These are phyloP conservation scores for Smithornis capensis DNA, from an alignment of 2,113 vertebrate species.

Conservation along the genomic window DNA sequence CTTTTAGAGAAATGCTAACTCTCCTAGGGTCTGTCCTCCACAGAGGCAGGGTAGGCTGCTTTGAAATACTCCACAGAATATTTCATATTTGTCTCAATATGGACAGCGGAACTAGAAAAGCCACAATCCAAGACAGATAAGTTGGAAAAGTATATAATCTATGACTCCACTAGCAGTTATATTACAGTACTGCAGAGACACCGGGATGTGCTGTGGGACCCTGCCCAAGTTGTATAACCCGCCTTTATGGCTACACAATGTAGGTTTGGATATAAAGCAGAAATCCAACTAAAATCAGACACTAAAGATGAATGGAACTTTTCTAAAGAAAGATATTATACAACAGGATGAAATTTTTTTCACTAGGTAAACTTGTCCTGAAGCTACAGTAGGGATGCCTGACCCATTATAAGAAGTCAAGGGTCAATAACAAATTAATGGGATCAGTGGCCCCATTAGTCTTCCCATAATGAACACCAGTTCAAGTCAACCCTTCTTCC, in stretches of 20 bases:
- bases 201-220: not conserved
- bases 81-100: not conserved
- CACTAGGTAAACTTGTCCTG: constrained; percentile 19
- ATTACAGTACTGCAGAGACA: not conserved
- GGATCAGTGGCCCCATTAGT: constrained; percentile 64
- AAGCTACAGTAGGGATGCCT: constrained; percentile 4
- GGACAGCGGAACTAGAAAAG: not conserved
- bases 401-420: constrained; percentile 25
- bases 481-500: constrained; percentile 26
- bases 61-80: not conserved
- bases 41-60: not conserved
- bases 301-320: not conserved
- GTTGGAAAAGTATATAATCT: not conserved
- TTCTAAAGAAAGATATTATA: not conserved
- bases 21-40: not conserved
- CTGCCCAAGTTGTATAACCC: not conserved
- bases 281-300: constrained; percentile 1
- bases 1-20: not conserved
- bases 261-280: not conserved
- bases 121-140: not conserved
- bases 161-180: not conserved
- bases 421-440: constrained; percentile 67
- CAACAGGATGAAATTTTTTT: constrained; percentile 3
- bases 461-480: constrained; percentile 49
- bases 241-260: not conserved